Evolutionary conservation across 2,113 vertebrate genomes (phyloP).

Genomic region (Isurus oxyrinchus): DNA sequence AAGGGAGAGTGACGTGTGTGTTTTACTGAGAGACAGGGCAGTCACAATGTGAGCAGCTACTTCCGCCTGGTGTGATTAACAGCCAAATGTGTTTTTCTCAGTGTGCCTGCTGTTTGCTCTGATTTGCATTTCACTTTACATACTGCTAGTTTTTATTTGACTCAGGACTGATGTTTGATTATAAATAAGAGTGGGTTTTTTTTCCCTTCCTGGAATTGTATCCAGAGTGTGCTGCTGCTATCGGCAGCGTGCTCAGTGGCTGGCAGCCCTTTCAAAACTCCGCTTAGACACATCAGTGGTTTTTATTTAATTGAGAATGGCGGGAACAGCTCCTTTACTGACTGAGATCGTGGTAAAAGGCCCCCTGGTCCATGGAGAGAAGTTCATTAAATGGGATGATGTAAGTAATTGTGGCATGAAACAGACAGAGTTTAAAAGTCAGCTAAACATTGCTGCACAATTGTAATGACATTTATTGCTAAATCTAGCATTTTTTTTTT

Average conservation of each 20-base stretch:
- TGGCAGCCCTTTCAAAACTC: not conserved
- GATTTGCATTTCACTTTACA: constrained; percentile 22
- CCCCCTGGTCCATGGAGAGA: constrained; percentile 80
- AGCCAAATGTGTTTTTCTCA: not conserved
- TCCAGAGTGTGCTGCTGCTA: not conserved
- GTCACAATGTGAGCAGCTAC: not conserved
- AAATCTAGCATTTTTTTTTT: not conserved
- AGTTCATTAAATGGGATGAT: constrained; percentile 93
- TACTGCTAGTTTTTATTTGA: not conserved
- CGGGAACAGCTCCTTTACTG: constrained; percentile 65
- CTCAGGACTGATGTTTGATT: not conserved
- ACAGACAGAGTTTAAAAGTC: not conserved
- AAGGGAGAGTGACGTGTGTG: not conserved
- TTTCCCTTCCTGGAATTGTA: not conserved
- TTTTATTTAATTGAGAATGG: constrained; percentile 57
- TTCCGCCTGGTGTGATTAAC: not conserved
- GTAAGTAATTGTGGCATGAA: constrained; percentile 60
- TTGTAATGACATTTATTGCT: not conserved
- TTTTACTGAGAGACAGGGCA: not conserved
- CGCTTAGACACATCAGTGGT: not conserved
- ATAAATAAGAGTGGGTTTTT: not conserved
- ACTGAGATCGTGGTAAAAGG: constrained; percentile 70
- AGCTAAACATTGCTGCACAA: not conserved
- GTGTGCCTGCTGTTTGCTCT: not conserved
- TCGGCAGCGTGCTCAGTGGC: not conserved